Base-by-base conservation (phyloP, 2,797 vertebrate genomes). In the Varecia variegata region DNA sequence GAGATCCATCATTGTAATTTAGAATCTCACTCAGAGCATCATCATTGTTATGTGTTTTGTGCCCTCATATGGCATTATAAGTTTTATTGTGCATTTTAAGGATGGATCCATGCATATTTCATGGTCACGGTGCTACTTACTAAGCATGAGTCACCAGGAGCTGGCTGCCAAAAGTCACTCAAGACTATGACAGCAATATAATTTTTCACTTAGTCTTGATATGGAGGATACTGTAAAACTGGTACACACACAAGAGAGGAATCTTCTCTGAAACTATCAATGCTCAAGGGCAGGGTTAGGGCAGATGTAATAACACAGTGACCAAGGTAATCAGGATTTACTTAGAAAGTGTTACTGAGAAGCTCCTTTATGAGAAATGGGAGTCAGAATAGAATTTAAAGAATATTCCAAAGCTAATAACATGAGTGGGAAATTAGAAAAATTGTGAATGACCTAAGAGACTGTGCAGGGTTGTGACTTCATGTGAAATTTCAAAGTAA, bases 121-220 rank as follows among this genome's bases (percentile, higher is more conserved):
- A 82, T 70, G 67, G 84, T 74, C 80, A 68, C 10, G 4, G 15
- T 90, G 12, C 35, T 80, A 30, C 68, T 94, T 87, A 65, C 38
- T 56, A 11, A 77, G 35, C 10, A 60, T 96, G 95, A 97, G 21
- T 97, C 90, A 95, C 52, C 15, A 89, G 17, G 45, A 95, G 23
- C 14, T 47, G 23, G 43, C 40, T 92, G 80, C 88, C 93, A 95
- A 93, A 88, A 90, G 52, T 77, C 79, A n/a, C 70, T 91, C 12
- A 60, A 90, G 79, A 82, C 43, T 90, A 58, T 54, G 73, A 95
- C 47, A 94, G 47, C 43, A 74, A 10, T 47, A 84, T 82, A 79
- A 81, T 82, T 85, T 93, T 89, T 79, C 35, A 92, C 35, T 95
- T 92, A 93, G 79, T 90, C 50, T 67, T 96, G 15, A 79, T 68